Evolutionary conservation across 2,888 invertebrate species (phyloP), one percentile per base, ranked within the genome.

Genomic region (Lysandra bellargus): DNA sequence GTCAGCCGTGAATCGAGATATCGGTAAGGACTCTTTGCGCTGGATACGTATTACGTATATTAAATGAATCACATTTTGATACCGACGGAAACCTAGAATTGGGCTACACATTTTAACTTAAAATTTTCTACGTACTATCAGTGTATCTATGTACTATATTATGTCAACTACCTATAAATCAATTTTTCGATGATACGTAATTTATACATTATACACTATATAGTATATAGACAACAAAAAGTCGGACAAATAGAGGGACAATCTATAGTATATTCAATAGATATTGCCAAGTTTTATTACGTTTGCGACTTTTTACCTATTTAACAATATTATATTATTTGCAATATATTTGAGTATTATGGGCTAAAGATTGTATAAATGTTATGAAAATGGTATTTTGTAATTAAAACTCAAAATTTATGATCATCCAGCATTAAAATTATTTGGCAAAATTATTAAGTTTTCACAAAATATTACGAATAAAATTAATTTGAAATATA

Each of bases 1-100:
- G 12, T 57, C 76, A 76, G 53, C 57, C 76, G 76, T 57, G 76
- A 75, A 75, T n/a, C 74, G 23, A 33, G 76, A 76, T 76, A 57
- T 76, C 53, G 76, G 75, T 75, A 30, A 76, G 76, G 33, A 76
- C 76, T 76, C 76, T 76, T 5, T 33, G 7, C 74, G 4, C 37
- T 72, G 17, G 33, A 72, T 37, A 73, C 73, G 44, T 73, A 74
- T 74, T 37, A 73, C 73, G 44, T 73, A 74, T 74, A 74, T 74
- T 44, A 44, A 74, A 44, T 44, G 74, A 74, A 74, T 74, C 44
- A 74, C 74, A 44, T 44, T 73, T 74, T n/a, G 74, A 74, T 44
- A 74, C 44, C 30, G 9, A 69, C 3, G 30, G 64, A 30, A 23
- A 69, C 64, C 64, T 33, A 61, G 23, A 12, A 69, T 12, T 30